These are phyloP conservation scores for Herminia tarsipennalis DNA, from an alignment of 2,888 invertebrate genomes.

Conservation along the genomic window DNA sequence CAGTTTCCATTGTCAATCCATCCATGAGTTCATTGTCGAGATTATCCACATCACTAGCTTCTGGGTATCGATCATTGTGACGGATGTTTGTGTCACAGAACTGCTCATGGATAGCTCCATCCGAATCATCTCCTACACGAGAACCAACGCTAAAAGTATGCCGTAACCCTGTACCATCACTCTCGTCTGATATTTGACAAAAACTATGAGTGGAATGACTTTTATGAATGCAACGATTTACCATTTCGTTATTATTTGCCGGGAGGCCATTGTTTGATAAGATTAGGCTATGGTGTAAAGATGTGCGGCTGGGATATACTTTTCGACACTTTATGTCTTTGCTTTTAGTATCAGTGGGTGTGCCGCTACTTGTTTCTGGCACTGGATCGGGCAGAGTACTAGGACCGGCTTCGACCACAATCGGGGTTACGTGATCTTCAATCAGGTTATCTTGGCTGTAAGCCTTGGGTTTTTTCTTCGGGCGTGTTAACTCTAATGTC, in stretches of 20 bases:
- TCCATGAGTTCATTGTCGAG: constrained; percentile 74
- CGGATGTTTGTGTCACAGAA: constrained; percentile 75
- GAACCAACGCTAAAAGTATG: constrained; percentile 53
- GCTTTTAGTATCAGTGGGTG: constrained; percentile 37
- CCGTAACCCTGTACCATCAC: constrained; percentile 41
- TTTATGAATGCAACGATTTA: constrained; percentile 56
- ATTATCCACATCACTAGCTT: constrained; percentile 71
- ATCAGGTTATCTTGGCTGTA: constrained; percentile 59
- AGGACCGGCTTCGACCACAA: constrained; percentile 45
- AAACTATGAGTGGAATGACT: constrained; percentile 66
- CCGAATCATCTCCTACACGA: constrained; percentile 45
- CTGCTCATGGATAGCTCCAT: constrained; percentile 37
- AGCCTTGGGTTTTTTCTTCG: constrained; percentile 50
- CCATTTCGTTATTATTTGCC: constrained; percentile 53
- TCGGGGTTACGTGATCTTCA: constrained; percentile 45
- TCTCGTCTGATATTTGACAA: constrained; percentile 36
- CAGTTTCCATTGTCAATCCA: constrained; percentile 68
- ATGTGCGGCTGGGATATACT: constrained; percentile 30
- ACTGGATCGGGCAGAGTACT: constrained; percentile 43
- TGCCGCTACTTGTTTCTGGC: background rate
- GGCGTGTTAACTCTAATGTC: constrained; percentile 5
- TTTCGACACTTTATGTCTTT: constrained; percentile 41
- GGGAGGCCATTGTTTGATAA: constrained; percentile 38
- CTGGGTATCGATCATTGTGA: constrained; percentile 76
- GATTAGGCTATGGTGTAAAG: constrained; percentile 66